Evolutionary conservation across 2,888 invertebrate species (phyloP).

Genomic region (Sesia bembeciformis): DNA sequence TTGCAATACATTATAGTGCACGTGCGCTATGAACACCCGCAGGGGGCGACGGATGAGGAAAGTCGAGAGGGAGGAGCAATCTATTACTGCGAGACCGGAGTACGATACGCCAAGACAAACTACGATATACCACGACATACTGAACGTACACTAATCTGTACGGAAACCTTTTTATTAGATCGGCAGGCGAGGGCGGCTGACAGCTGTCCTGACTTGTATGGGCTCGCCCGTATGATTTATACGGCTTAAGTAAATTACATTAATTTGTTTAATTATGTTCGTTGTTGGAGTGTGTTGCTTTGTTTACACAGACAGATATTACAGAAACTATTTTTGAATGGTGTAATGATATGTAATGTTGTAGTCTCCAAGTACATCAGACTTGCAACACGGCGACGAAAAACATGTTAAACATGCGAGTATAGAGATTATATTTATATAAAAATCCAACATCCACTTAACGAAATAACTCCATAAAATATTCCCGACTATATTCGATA

Average conservation of each 20-base stretch:
- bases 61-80: neutral
- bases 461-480: too few relatives aligned
- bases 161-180: conserved; percentile 73
- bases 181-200: conserved; percentile 32
- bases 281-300: neutral
- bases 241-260: conserved; percentile 45
- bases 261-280: conserved; percentile 20
- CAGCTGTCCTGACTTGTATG: conserved; percentile 61
- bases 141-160: conserved; percentile 26
- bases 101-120: conserved; percentile 2
- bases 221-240: conserved; percentile 60
- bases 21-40: conserved; percentile 1
- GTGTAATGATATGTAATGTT: too few relatives aligned
- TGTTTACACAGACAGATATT: too few relatives aligned
- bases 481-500: too few relatives aligned
- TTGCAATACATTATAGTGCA: neutral
- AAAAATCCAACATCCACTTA: too few relatives aligned
- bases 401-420: too few relatives aligned
- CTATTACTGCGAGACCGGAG: conserved; percentile 1
- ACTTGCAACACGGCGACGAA: too few relatives aligned
- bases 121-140: conserved; percentile 2
- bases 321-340: too few relatives aligned
- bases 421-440: too few relatives aligned
- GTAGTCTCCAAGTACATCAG: too few relatives aligned
- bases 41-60: conserved; percentile 3